Conservation (phyloP, 64 coral and sea anemone species). For the Stichodactyla mertensii region DNA sequence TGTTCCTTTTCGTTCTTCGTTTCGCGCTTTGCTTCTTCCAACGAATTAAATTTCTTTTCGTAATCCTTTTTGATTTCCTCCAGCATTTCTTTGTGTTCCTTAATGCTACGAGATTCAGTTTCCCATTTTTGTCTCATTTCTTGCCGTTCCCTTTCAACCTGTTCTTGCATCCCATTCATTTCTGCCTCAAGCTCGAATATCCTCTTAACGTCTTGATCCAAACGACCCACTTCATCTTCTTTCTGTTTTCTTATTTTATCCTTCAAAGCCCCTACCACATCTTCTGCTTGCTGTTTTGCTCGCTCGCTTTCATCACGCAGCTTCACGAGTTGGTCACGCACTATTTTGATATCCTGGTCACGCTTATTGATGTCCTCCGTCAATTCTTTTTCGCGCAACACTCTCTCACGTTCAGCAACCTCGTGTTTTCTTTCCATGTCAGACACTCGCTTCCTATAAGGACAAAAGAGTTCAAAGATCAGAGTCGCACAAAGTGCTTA, state of each 20-base stretch:
- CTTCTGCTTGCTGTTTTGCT: conserved; percentile 59
- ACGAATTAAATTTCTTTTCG: conserved; percentile 53
- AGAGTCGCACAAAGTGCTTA: no score
- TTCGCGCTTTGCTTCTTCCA: conserved; percentile 68
- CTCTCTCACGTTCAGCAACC: conserved; percentile 57
- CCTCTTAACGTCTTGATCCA: conserved; percentile 75
- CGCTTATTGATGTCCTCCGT: conserved; percentile 69
- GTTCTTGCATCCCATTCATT: conserved; percentile 44
- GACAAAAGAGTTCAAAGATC: neutral
- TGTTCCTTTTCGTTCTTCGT: conserved; percentile 68
- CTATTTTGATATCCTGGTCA: conserved; percentile 55
- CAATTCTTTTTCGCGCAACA: conserved; percentile 58
- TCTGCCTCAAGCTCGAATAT: conserved; percentile 78
- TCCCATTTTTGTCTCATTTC: conserved; percentile 65
- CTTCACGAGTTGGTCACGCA: conserved; percentile 65
- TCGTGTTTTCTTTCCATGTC: conserved; percentile 70
- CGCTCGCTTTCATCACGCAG: conserved; percentile 67
- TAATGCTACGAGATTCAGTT: conserved; percentile 42
- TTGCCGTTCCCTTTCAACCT: conserved; percentile 45
- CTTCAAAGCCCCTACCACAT: conserved; percentile 68
- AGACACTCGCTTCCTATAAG: conserved; percentile 63
- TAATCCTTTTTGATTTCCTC: conserved; percentile 56
- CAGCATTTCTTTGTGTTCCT: conserved; percentile 46
- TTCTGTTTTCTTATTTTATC: conserved; percentile 80
- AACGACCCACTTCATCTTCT: conserved; percentile 57